Conservation (phyloP, 2,797 vertebrate genomes). For the Sebastes kiyomatsui region DNA sequence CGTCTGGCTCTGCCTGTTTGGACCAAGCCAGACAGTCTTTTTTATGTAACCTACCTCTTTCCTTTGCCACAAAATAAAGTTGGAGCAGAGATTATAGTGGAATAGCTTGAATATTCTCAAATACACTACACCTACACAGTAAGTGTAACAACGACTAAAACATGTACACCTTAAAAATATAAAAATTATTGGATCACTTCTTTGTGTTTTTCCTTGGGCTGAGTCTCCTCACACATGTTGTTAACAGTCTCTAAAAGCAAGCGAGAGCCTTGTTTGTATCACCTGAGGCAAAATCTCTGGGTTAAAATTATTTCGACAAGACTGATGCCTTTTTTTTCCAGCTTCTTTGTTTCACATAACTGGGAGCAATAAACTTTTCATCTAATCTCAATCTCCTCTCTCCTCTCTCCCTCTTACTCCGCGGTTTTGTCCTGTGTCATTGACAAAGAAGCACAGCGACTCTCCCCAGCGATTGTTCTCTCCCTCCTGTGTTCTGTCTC, state of each 20-base stretch:
- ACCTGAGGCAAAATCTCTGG: slow-evolving; percentile 34
- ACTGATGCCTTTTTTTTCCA: slow-evolving; percentile 21
- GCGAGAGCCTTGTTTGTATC: slow-evolving; percentile 20
- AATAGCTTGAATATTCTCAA: background rate
- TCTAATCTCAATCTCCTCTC: slow-evolving; percentile 41
- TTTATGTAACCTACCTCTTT: background rate
- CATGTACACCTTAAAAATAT: background rate
- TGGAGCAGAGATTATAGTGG: background rate
- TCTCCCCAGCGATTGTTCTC: slow-evolving; percentile 52
- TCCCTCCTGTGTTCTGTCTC: slow-evolving; percentile 41
- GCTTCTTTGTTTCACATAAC: slow-evolving; percentile 46
- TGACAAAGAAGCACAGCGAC: slow-evolving; percentile 47
- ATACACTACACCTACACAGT: background rate
- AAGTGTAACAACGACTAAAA: background rate
- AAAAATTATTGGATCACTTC: background rate
- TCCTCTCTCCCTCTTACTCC: background rate
- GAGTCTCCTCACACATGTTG: background rate
- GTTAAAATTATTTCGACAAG: slow-evolving; percentile 23
- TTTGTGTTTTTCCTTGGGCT: background rate
- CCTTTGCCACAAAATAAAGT: background rate
- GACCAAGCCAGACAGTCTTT: background rate
- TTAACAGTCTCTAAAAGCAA: slow-evolving; percentile 6
- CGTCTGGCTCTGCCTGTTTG: background rate
- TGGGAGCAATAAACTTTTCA: slow-evolving; percentile 51
- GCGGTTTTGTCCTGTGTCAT: slow-evolving; percentile 40